phyloP scores from a whole-genome alignment of 2,888 invertebrate species.

The Catocala sponsa region DNA sequence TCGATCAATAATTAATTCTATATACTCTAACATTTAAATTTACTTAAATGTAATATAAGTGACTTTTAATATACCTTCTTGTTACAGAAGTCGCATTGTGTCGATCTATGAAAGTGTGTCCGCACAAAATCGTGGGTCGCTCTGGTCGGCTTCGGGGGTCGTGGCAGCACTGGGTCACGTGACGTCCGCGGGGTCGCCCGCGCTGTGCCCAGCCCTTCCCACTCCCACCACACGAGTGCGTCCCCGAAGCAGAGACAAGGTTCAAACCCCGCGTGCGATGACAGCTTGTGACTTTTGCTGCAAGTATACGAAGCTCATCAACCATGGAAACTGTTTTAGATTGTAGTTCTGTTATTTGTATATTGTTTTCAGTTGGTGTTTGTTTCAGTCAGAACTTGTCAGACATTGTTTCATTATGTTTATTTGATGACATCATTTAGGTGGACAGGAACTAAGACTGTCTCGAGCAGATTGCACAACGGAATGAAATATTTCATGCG shows the following conservation, averaged over 20 bases:
- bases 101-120: slow-evolving; percentile 96
- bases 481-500: slow-evolving; percentile 8
- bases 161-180: slow-evolving; percentile 65
- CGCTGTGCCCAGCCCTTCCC: slow-evolving; percentile 84
- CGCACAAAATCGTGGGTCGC: slow-evolving; percentile 93
- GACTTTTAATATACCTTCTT: slow-evolving; percentile 92
- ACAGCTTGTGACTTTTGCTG: slow-evolving; percentile 90
- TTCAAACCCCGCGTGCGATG: slow-evolving; percentile 95
- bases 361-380: slow-evolving; percentile 8
- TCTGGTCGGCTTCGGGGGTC: slow-evolving; percentile 65
- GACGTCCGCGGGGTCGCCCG: slow-evolving; percentile 69
- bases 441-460: not conserved
- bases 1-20: too few species aligned
- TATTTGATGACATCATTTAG: slow-evolving; percentile 12
- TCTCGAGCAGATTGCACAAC: slow-evolving; percentile 16
- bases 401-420: slow-evolving; percentile 27
- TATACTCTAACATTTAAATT: too few species aligned
- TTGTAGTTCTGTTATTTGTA: not conserved
- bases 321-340: not conserved
- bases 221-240: slow-evolving; percentile 94
- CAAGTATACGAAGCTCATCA: slow-evolving; percentile 31
- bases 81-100: slow-evolving; percentile 97
- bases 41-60: not conserved
- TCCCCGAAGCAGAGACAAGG: slow-evolving; percentile 97
- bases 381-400: slow-evolving; percentile 15